Conservation (phyloP, 2,888 invertebrate species). For the Microplitis deprimator region DNA sequence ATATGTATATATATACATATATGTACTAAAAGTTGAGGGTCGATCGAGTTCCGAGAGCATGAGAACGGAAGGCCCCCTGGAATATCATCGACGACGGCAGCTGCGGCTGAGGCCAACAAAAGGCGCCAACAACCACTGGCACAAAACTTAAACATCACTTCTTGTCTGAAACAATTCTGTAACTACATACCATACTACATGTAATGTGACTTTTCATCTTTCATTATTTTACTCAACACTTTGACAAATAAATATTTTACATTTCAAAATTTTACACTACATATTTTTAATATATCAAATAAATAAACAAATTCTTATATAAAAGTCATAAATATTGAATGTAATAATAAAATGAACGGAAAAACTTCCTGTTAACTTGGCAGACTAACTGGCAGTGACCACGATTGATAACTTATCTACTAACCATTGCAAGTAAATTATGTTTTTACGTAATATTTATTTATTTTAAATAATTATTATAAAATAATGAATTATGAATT, state of each 20-base stretch:
- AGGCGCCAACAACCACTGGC: slow-evolving; percentile 41
- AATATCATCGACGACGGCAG: slow-evolving; percentile 36
- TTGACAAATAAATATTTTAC: no score
- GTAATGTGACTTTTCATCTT: no score
- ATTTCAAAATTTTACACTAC: no score
- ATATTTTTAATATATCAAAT: no score
- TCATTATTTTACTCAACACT: no score
- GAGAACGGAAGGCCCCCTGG: slow-evolving; percentile 63
- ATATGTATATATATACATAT: not conserved
- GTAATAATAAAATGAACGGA: not conserved
- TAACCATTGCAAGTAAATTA: not conserved
- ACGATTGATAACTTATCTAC: not conserved
- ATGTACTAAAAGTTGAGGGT: slow-evolving; percentile 52
- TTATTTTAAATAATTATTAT: no score
- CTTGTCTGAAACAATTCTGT: not conserved
- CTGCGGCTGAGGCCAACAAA: slow-evolving; percentile 44
- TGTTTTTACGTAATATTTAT: not conserved
- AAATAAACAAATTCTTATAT: no score
- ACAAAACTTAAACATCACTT: slow-evolving; percentile 11
- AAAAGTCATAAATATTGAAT: no score
- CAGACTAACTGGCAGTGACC: not conserved
- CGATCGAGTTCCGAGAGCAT: slow-evolving; percentile 68
- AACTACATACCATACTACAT: not conserved
- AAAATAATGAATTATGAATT: no score
- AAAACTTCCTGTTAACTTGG: not conserved